phyloP scores from a whole-genome alignment of 2,797 vertebrate genomes.

The Neoniphon sammara region DNA sequence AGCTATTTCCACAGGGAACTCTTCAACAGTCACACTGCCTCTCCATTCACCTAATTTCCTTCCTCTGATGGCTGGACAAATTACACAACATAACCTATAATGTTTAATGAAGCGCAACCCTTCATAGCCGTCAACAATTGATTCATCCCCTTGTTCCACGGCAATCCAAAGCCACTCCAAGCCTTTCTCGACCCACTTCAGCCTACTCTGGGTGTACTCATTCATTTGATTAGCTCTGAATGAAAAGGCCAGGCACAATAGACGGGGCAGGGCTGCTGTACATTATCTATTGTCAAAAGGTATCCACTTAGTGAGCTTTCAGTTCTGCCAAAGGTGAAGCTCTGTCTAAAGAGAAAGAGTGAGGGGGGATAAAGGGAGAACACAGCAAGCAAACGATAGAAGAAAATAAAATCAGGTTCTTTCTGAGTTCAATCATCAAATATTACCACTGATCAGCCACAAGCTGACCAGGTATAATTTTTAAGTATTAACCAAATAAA shows the following conservation, averaged over 20 bases:
- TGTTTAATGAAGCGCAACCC: neutral
- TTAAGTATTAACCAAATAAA: neutral
- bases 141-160: constrained; percentile 58
- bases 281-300: constrained; percentile 53
- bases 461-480: neutral
- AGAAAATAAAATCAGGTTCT: neutral
- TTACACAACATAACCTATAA: neutral
- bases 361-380: no score
- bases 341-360: constrained; percentile 2
- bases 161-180: constrained; percentile 53
- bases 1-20: neutral
- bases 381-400: no score
- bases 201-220: constrained; percentile 40
- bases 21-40: neutral
- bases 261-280: constrained; percentile 26
- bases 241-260: constrained; percentile 53
- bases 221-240: constrained; percentile 67
- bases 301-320: constrained; percentile 40
- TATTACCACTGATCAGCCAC: neutral
- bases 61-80: constrained; percentile 4
- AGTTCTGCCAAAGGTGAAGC: constrained; percentile 24
- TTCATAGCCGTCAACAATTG: constrained; percentile 54
- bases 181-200: constrained; percentile 23
- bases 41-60: constrained; percentile 24
- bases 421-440: neutral